Conservation (phyloP, 2,797 vertebrate species). For the Acanthiza pusilla region DNA sequence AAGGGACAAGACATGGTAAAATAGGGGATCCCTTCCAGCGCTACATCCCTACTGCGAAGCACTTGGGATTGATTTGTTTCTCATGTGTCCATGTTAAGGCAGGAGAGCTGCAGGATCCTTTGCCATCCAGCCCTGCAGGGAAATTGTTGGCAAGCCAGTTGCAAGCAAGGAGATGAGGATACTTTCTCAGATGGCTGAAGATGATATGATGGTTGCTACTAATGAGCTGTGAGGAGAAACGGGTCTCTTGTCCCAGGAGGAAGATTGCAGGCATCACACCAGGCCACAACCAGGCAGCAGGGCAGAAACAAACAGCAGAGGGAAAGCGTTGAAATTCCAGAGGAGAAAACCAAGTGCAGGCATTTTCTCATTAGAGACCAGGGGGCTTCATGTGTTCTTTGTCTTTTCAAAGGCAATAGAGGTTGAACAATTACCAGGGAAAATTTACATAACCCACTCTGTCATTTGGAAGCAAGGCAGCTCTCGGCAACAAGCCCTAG, state of each 20-base stretch:
- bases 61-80: conserved; percentile 30
- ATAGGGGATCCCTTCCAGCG: conserved; percentile 25
- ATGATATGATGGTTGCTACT: conserved; percentile 2
- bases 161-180: background rate
- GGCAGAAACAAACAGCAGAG: background rate
- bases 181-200: conserved; percentile 37
- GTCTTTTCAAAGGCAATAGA: conserved; percentile 6
- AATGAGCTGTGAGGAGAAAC: conserved; percentile 16
- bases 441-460: background rate
- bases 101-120: conserved; percentile 13
- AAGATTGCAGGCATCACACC: background rate
- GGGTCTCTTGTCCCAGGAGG: background rate
- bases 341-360: conserved; percentile 11
- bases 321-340: background rate
- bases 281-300: background rate
- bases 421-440: background rate
- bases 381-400: background rate
- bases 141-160: background rate
- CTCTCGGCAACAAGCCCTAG: background rate
- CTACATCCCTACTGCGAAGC: conserved; percentile 8
- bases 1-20: background rate
- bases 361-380: background rate
- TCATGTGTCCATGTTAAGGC: background rate
- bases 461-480: background rate
- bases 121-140: background rate